Conservation (phyloP, 1,140 invertebrate genomes). For the Papilio polyxenes region DNA sequence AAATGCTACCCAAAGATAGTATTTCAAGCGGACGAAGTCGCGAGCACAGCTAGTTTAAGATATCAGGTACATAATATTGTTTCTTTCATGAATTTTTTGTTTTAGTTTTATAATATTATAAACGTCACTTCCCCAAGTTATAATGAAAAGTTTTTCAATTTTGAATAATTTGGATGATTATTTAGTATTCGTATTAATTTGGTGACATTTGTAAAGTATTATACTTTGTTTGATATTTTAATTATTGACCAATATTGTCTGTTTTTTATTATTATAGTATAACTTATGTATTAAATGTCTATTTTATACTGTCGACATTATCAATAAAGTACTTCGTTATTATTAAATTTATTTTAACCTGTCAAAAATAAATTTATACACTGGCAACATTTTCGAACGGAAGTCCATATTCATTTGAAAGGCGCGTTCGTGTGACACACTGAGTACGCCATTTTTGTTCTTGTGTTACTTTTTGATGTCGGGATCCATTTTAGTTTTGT, state of each 20-base stretch:
- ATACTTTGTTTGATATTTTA: background rate
- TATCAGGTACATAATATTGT: too few species aligned
- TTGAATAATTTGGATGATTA: background rate
- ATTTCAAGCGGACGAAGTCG: too few species aligned
- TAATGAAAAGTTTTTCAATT: too few species aligned
- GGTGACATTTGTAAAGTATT: background rate
- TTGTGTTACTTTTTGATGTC: slow-evolving; percentile 85
- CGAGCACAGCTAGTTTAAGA: too few species aligned
- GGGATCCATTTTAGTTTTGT: slow-evolving; percentile 86
- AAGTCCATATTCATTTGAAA: slow-evolving; percentile 27
- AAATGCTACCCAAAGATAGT: too few species aligned
- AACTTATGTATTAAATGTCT: background rate
- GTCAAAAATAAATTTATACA: slow-evolving; percentile 30
- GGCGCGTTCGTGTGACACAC: slow-evolving; percentile 25
- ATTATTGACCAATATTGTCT: background rate
- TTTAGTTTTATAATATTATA: too few species aligned
- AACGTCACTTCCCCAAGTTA: too few species aligned
- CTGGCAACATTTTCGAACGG: slow-evolving; percentile 34
- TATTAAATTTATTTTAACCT: background rate
- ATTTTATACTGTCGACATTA: slow-evolving; percentile 14
- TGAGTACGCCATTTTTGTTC: slow-evolving; percentile 48
- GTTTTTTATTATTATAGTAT: background rate
- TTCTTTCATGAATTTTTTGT: too few species aligned
- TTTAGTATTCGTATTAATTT: background rate
- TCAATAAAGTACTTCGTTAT: background rate